Conservation (phyloP, 1,140 invertebrate genomes). For the Micrasema minimum region DNA sequence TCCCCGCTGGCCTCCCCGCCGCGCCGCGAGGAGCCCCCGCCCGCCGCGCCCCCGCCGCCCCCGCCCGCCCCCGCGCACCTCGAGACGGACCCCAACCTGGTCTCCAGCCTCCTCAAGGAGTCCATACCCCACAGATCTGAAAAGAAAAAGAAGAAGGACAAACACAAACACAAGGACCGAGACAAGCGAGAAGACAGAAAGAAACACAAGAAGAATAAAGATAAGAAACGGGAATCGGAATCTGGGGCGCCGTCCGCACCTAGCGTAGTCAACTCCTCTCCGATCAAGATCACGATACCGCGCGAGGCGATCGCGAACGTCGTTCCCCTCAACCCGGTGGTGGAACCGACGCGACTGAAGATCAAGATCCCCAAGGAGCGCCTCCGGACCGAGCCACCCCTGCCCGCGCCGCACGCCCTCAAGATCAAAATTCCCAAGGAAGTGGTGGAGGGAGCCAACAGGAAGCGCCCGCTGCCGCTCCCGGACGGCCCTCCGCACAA, state of each 20-base stretch:
- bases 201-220: constrained; percentile 66
- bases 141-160: constrained; percentile 66
- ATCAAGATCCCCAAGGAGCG: constrained; percentile 65
- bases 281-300: constrained; percentile 62
- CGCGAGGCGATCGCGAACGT: constrained; percentile 57
- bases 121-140: constrained; percentile 57
- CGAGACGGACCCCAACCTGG: constrained; percentile 63
- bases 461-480: constrained; percentile 54
- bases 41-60: constrained; percentile 52
- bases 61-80: constrained; percentile 52
- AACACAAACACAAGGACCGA: constrained; percentile 66
- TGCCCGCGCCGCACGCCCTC: constrained; percentile 53
- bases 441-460: constrained; percentile 60
- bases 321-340: not conserved
- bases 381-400: constrained; percentile 59
- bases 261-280: constrained; percentile 51
- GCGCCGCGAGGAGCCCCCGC: constrained; percentile 39
- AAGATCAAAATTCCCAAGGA: constrained; percentile 66
- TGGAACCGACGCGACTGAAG: constrained; percentile 58
- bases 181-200: constrained; percentile 65
- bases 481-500: constrained; percentile 58
- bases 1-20: not conserved
- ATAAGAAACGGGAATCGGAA: constrained; percentile 57
- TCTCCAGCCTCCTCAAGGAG: constrained; percentile 64
- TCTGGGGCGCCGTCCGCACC: constrained; percentile 45